phyloP scores from a whole-genome alignment of 2,797 vertebrate species.

The Holocentrus rufus region DNA sequence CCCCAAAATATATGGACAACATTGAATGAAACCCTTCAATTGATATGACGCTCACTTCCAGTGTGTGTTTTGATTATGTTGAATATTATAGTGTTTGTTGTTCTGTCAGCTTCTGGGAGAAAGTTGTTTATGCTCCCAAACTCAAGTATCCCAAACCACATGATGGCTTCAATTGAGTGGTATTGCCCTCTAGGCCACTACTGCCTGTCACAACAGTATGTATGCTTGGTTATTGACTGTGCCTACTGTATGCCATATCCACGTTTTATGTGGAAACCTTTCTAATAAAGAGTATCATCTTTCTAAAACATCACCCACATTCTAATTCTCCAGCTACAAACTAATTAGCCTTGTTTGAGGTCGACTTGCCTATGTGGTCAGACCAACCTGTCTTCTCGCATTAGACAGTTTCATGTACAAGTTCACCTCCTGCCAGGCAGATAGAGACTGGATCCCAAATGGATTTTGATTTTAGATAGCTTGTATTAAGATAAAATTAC shows the following conservation, averaged over 20 bases:
- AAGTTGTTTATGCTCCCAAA: too few species aligned
- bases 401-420: neutral
- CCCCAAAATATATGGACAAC: neutral
- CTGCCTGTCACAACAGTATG: slow-evolving; percentile 53
- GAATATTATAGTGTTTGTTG: too few species aligned
- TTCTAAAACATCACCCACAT: slow-evolving; percentile 6
- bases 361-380: neutral
- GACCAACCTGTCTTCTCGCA: slow-evolving; percentile 3
- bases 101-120: too few species aligned
- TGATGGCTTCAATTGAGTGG: slow-evolving; percentile 3
- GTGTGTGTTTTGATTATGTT: too few species aligned
- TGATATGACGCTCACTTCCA: neutral
- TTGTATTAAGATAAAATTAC: neutral
- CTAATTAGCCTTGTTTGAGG: neutral
- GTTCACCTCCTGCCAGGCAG: neutral
- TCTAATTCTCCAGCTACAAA: neutral
- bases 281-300: slow-evolving; percentile 59
- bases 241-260: slow-evolving; percentile 67
- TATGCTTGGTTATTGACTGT: slow-evolving; percentile 65
- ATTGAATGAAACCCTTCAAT: slow-evolving; percentile 14
- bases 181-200: slow-evolving; percentile 26
- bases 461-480: neutral
- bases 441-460: slow-evolving; percentile 2
- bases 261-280: slow-evolving; percentile 73
- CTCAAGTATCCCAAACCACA: neutral